Evolutionary conservation across 2,888 invertebrate genomes (phyloP).

Genomic region (Drosophila ustulata): DNA sequence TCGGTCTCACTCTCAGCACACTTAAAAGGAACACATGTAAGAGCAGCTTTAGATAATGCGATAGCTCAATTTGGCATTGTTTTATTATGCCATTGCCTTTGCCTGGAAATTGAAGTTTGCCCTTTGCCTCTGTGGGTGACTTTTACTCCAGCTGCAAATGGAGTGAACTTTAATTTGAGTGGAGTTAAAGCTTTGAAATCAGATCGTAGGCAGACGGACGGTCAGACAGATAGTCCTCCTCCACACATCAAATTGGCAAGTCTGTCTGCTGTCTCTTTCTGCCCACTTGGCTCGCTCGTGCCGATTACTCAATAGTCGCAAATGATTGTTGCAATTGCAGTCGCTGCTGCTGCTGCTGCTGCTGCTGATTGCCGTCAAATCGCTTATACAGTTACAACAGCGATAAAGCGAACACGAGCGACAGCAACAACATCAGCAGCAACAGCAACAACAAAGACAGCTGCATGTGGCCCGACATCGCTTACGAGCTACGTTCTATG

Average conservation of each 20-base stretch:
- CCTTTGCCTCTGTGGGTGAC: constrained; percentile 25
- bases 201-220: not conserved
- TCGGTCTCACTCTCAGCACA: constrained; percentile 1
- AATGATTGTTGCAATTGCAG: constrained; percentile 70
- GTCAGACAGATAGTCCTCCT: not conserved
- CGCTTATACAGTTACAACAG: constrained; percentile 50
- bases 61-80: constrained; percentile 32
- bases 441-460: constrained; percentile 52
- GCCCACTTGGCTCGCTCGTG: constrained; percentile 44
- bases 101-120: constrained; percentile 27
- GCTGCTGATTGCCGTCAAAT: constrained; percentile 63
- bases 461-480: constrained; percentile 44
- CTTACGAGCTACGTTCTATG: constrained; percentile 67
- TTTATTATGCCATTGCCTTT: constrained; percentile 26
- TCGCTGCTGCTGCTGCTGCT: constrained; percentile 12
- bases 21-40: not conserved
- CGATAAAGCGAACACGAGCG: constrained; percentile 43
- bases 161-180: constrained; percentile 29
- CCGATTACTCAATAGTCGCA: constrained; percentile 70
- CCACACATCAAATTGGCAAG: not conserved
- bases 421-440: constrained; percentile 33
- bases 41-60: constrained; percentile 23
- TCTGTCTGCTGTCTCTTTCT: constrained; percentile 3
- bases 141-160: not conserved
- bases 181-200: constrained; percentile 15